Percentiles rank a stretch among this genome's conserved stretches.
Evolutionary conservation across 2,888 invertebrate genomes (phyloP).

Genomic region (Yponomeuta cagnagella): DNA sequence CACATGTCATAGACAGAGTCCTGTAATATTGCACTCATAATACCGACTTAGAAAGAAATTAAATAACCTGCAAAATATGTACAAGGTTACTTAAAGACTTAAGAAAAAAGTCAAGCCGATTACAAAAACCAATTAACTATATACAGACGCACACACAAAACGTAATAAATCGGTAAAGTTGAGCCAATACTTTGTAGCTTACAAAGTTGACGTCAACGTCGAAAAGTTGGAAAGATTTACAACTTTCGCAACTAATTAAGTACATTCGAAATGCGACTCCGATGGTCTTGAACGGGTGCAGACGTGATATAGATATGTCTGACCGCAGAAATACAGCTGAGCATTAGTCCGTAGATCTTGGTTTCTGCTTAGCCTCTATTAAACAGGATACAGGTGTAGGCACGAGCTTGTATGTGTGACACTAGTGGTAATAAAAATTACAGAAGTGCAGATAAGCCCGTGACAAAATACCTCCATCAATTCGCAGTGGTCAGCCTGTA

Average conservation of each 20-base stretch:
- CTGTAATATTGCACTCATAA: too few relatives aligned
- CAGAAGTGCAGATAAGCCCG: background rate
- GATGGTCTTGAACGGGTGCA: too few relatives aligned
- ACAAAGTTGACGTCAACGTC: background rate
- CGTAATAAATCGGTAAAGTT: background rate
- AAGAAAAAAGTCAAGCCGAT: background rate
- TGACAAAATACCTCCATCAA: background rate
- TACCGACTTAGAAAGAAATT: too few relatives aligned
- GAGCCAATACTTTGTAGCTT: background rate
- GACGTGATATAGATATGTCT: too few relatives aligned
- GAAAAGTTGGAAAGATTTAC: conserved; percentile 1
- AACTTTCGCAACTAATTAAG: background rate
- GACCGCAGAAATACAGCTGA: too few relatives aligned
- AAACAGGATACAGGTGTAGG: too few relatives aligned
- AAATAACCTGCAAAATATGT: too few relatives aligned
- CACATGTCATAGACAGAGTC: too few relatives aligned
- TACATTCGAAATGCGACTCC: background rate
- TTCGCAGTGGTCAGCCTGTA: background rate
- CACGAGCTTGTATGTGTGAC: too few relatives aligned
- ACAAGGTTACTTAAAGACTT: background rate
- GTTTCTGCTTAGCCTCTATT: too few relatives aligned
- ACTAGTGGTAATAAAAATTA: too few relatives aligned
- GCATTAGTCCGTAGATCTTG: too few relatives aligned
- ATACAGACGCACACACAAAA: background rate
- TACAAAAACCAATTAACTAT: background rate